A percentile compares a stretch with the other conserved stretches of the same genome.
Conservation (phyloP, 2,888 invertebrate species). For the Antheraea assamensis region DNA sequence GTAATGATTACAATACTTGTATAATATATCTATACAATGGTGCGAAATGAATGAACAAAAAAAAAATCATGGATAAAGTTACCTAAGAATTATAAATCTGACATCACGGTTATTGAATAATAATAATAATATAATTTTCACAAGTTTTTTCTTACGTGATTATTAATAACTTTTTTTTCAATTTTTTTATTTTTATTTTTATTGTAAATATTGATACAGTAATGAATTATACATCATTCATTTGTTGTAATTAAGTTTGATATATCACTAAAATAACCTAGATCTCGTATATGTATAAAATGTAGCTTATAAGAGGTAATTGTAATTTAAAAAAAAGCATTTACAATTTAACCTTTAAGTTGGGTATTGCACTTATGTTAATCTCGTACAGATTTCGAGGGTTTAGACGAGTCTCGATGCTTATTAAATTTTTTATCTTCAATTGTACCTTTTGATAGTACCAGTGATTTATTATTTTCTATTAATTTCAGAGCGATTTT, state of each 20-base stretch:
- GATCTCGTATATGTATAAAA: slow-evolving; percentile 34
- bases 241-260: slow-evolving; percentile 14
- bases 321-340: slow-evolving; percentile 8
- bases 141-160: background rate
- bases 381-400: background rate
- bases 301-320: slow-evolving; percentile 24
- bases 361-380: background rate
- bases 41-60: background rate
- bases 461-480: background rate
- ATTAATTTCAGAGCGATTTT: background rate
- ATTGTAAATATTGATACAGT: background rate
- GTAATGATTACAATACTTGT: background rate
- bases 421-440: no score
- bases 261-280: slow-evolving; percentile 26
- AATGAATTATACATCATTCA: slow-evolving; percentile 1
- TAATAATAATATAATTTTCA: background rate
- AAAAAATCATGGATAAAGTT: background rate
- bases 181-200: background rate
- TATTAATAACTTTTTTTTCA: background rate
- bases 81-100: background rate
- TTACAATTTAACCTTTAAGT: slow-evolving; percentile 7
- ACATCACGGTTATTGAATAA: background rate
- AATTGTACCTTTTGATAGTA: background rate
- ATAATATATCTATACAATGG: background rate
- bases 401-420: background rate